Base-by-base conservation (phyloP, 2,113 vertebrate genomes). In the Ploceus nigricollis region DNA sequence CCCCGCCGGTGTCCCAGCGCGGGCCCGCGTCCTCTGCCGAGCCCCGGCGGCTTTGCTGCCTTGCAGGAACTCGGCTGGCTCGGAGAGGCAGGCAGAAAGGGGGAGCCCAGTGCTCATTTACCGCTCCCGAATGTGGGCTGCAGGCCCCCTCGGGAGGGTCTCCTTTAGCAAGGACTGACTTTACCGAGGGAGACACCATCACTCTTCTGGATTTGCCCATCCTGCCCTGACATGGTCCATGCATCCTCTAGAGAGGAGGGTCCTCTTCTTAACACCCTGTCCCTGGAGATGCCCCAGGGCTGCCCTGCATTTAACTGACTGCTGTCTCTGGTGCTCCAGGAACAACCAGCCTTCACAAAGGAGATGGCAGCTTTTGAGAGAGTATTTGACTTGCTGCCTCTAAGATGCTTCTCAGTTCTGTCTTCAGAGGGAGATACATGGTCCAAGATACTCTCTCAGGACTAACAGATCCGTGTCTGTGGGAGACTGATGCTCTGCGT, bases 391-490 rank as follows among this genome's bases (percentile, higher is more conserved):
- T 44, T 40, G 45, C 63, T 53, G 48, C 47, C n/a, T 44, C 24
- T 78, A 15, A 50, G 44, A 31, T 33, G 28, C 33, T 17, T 44
- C 31, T 23, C n/a, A 15, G 53, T 42, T 65, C 20, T 53, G 30
- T 54, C 54, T 85, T 47, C 80, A 23, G 50, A 73, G 68, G 23
- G 56, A 40, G 25, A 42, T 51, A 3, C 5, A 0, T 15, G 24
- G 44, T 54, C 27, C 57, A 47, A 35, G 65, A 11, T 64, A 4
- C 35, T 35, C 18, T n/a, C 20, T 35, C 44, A 28, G 56, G 25
- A 73, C 39, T 39, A 50, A 42, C 16, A 3, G n/a, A 28, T 63
- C 53, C 0, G 0, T 27, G 4, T 58, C 35, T 77, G 40, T 82
- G n/a, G 37, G 60, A 70, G 53, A 75, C 51, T 30, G 15, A 37